Percentiles rank a stretch among this genome's conserved stretches.
These are phyloP conservation scores for Danio tinwini DNA, from an alignment of 2,797 vertebrate genomes.

Conservation along the genomic window DNA sequence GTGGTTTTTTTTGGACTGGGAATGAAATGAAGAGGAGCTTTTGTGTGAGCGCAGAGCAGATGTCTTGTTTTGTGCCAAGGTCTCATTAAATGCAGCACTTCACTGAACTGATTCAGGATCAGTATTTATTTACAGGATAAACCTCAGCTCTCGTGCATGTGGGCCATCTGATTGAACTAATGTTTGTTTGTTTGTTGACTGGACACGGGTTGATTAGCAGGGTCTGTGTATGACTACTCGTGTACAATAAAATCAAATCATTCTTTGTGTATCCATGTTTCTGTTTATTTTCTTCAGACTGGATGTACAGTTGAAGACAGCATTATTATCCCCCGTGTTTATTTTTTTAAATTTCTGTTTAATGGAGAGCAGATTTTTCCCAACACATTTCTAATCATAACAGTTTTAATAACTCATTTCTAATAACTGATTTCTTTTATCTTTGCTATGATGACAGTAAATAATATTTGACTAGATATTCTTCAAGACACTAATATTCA, in stretches of 20 bases:
- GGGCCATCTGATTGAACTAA: too few relatives aligned
- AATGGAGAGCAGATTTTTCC: too few relatives aligned
- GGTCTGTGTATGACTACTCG: constrained; percentile 6
- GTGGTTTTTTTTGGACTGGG: too few relatives aligned
- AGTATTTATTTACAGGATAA: constrained; percentile 31
- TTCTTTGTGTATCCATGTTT: background rate
- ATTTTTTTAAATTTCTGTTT: too few relatives aligned
- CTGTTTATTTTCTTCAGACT: background rate
- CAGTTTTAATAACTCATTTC: too few relatives aligned
- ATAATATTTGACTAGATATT: too few relatives aligned
- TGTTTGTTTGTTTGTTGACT: background rate
- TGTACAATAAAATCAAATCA: constrained; percentile 25
- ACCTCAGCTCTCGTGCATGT: background rate
- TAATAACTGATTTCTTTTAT: too few relatives aligned
- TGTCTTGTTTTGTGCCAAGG: constrained; percentile 51
- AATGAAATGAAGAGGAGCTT: background rate
- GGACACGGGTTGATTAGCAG: background rate
- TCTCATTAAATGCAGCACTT: constrained; percentile 23
- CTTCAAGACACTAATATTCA: too few relatives aligned
- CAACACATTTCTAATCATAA: too few relatives aligned
- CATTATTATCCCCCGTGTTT: too few relatives aligned
- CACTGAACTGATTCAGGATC: constrained; percentile 19
- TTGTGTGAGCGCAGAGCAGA: constrained; percentile 21
- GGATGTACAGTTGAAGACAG: too few relatives aligned
- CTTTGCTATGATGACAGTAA: too few relatives aligned